Conservation (phyloP, 2,113 vertebrate species). For the Odobenus rosmarus region DNA sequence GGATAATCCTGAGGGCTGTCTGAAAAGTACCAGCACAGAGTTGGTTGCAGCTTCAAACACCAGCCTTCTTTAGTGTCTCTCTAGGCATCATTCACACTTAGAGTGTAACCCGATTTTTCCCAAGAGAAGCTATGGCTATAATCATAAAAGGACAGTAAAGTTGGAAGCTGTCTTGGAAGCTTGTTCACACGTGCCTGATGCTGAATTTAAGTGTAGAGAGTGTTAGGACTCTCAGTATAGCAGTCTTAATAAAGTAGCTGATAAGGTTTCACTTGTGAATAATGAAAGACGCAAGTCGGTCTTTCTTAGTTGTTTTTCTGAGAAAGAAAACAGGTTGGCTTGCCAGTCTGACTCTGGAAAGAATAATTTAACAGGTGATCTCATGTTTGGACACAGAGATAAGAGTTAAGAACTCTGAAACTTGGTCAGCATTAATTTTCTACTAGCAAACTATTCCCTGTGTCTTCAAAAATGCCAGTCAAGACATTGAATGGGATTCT, state of each 20-base stretch:
- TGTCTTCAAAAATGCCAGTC: neutral
- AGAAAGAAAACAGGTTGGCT: slow-evolving; percentile 29
- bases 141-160: neutral
- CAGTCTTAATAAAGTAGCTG: neutral
- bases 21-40: neutral
- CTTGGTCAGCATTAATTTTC: slow-evolving; percentile 27
- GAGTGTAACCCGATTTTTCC: neutral
- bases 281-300: neutral
- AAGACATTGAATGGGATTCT: neutral
- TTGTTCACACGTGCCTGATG: neutral
- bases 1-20: neutral
- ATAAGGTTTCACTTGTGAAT: neutral
- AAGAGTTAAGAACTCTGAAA: slow-evolving; percentile 37
- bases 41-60: neutral
- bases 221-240: neutral
- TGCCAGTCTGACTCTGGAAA: neutral
- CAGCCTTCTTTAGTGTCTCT: neutral
- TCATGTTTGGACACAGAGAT: slow-evolving; percentile 44
- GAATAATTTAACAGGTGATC: slow-evolving; percentile 55
- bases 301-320: slow-evolving; percentile 37
- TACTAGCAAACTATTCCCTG: neutral
- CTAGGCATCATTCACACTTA: neutral
- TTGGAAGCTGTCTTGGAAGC: slow-evolving; percentile 39
- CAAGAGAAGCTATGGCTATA: neutral
- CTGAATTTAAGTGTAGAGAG: neutral